Conservation (phyloP, 2,797 vertebrate genomes). For the Microctenopoma steveboyesi region DNA sequence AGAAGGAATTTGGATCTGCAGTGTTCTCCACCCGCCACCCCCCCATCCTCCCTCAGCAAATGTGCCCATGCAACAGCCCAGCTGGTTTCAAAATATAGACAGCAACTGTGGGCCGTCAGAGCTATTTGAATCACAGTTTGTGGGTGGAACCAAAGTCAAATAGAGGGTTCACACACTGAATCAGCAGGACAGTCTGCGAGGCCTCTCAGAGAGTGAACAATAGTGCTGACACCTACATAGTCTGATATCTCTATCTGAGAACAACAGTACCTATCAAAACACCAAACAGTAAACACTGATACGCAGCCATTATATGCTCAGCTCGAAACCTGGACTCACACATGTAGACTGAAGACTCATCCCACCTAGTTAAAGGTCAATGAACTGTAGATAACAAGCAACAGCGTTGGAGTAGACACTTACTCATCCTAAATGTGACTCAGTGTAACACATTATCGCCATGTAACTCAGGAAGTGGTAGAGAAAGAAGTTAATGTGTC, state of each 20-base stretch:
- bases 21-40: background rate
- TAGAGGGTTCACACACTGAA: conserved; percentile 39
- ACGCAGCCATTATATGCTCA: background rate
- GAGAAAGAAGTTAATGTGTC: background rate
- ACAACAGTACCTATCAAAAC: conserved; percentile 16
- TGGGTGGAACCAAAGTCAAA: conserved; percentile 60
- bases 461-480: background rate
- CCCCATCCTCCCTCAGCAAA: background rate
- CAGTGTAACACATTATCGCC: background rate
- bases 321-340: conserved; percentile 2
- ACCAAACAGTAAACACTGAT: conserved; percentile 29
- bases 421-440: conserved; percentile 10
- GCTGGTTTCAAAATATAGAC: conserved; percentile 33
- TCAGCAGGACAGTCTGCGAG: conserved; percentile 51
- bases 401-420: background rate
- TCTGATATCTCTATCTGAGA: conserved; percentile 39
- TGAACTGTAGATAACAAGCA: conserved; percentile 10
- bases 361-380: conserved; percentile 11
- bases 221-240: conserved; percentile 47
- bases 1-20: background rate
- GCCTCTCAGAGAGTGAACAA: conserved; percentile 53
- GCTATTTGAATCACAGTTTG: conserved; percentile 52
- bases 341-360: background rate
- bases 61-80: conserved; percentile 31
- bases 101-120: conserved; percentile 38